Percentiles rank a stretch among this genome's conserved stretches.
phyloP scores from a whole-genome alignment of 2,888 invertebrate species.

The Baronia brevicornis region DNA sequence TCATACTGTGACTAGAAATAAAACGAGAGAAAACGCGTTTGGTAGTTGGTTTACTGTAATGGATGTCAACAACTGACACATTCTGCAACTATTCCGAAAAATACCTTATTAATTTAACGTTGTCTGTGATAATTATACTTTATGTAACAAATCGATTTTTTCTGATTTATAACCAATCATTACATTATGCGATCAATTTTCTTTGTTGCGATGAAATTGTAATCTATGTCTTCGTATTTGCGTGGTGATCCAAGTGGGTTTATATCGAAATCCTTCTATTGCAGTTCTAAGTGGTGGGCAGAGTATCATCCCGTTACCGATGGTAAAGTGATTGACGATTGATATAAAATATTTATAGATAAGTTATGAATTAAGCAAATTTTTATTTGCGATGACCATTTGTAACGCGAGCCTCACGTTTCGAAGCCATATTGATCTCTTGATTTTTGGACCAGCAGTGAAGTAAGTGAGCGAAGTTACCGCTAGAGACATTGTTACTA shows the following conservation, averaged over 20 bases:
- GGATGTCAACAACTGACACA: constrained; percentile 35
- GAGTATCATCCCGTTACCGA: constrained; percentile 44
- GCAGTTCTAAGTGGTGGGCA: constrained; percentile 27
- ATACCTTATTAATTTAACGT: constrained; percentile 57
- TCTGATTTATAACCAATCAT: constrained; percentile 7
- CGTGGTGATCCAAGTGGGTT: constrained; percentile 19
- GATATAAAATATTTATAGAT: constrained; percentile 36
- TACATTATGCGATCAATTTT: constrained; percentile 28
- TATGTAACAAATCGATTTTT: constrained; percentile 33
- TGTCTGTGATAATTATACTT: constrained; percentile 71
- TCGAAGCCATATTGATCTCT: constrained; percentile 70
- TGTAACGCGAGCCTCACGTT: constrained; percentile 43
- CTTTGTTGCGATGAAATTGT: no score
- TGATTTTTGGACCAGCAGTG: no score
- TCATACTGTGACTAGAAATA: no score
- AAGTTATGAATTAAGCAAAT: constrained; percentile 42
- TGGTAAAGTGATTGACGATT: constrained; percentile 28
- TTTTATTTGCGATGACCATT: constrained; percentile 39
- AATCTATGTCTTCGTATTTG: constrained; percentile 18
- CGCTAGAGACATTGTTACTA: no score
- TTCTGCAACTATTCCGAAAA: constrained; percentile 39
- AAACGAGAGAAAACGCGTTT: constrained; percentile 15
- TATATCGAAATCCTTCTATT: constrained; percentile 26
- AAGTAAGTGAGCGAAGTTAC: no score
- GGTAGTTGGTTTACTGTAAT: constrained; percentile 27